Percentiles rank a stretch among this genome's conserved stretches.
Conservation (phyloP, 2,113 vertebrate genomes). For the Toxotes chatareus region DNA sequence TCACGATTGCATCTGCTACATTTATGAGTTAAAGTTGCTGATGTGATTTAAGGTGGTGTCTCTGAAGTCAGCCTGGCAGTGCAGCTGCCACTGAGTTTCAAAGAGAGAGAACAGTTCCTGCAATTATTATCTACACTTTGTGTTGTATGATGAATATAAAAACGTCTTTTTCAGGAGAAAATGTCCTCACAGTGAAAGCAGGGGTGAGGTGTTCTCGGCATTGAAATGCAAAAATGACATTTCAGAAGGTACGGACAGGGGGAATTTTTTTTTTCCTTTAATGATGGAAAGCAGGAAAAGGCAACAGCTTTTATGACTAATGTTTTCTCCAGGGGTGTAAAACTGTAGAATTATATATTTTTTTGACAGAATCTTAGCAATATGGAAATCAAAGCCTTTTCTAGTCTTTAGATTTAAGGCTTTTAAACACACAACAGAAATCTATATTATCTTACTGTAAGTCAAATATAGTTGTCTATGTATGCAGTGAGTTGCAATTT, state of each 20-base stretch:
- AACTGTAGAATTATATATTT: constrained; percentile 6
- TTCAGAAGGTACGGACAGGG: constrained; percentile 35
- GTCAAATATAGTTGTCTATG: not conserved
- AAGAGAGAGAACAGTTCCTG: not conserved
- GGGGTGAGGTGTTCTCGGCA: constrained; percentile 19
- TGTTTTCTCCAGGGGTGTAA: constrained; percentile 28
- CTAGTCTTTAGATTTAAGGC: not conserved
- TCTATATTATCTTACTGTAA: not conserved
- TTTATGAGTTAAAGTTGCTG: not conserved
- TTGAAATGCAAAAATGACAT: constrained; percentile 60
- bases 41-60: constrained; percentile 12
- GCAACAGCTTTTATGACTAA: constrained; percentile 8
- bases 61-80: not conserved
- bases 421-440: not conserved
- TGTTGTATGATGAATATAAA: constrained; percentile 12
- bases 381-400: constrained; percentile 4
- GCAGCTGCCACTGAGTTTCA: not conserved
- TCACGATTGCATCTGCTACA: not conserved
- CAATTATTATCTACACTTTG: constrained; percentile 39
- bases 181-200: not conserved
- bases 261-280: constrained; percentile 7
- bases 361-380: constrained; percentile 22
- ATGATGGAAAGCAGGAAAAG: constrained; percentile 11
- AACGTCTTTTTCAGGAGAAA: constrained; percentile 12
- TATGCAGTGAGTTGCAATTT: not conserved